phyloP scores from a whole-genome alignment of 2,797 vertebrate species.

The Pachyuromys duprasi region DNA sequence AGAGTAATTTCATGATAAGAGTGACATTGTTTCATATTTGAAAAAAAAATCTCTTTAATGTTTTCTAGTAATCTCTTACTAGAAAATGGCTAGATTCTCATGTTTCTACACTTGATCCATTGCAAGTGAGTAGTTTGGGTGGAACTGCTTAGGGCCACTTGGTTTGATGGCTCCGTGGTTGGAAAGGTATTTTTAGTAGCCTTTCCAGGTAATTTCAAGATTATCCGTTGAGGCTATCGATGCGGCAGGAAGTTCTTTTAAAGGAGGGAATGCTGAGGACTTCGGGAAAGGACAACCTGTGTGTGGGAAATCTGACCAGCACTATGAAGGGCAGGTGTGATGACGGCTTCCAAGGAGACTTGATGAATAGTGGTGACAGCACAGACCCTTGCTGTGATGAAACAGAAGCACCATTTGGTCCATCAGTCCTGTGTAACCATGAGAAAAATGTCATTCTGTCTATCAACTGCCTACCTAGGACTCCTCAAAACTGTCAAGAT shows the following conservation, averaged over 20 bases:
- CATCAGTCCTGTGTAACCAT: neutral
- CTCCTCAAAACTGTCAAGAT: neutral
- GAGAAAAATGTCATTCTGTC: slow-evolving; percentile 4
- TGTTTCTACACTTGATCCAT: slow-evolving; percentile 2
- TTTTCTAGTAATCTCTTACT: neutral
- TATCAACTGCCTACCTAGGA: neutral
- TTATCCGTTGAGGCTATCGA: slow-evolving; percentile 45
- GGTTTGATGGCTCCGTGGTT: neutral
- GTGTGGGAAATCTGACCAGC: neutral
- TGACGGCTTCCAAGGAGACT: neutral
- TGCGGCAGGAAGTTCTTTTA: neutral
- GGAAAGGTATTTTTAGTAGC: slow-evolving; percentile 33
- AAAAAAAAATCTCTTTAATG: neutral
- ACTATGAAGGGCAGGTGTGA: neutral
- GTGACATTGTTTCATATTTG: neutral
- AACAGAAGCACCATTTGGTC: neutral
- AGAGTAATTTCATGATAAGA: slow-evolving; percentile 57
- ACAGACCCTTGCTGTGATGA: neutral
- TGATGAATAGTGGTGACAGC: neutral
- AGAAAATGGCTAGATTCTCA: slow-evolving; percentile 15
- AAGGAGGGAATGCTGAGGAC: neutral
- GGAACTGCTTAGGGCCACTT: slow-evolving; percentile 31
- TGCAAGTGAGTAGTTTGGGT: neutral
- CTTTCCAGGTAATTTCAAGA: slow-evolving; percentile 42
- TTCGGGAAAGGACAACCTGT: neutral